Conservation (phyloP, 1,140 invertebrate genomes). For the Tyrophagus putrescentiae region DNA sequence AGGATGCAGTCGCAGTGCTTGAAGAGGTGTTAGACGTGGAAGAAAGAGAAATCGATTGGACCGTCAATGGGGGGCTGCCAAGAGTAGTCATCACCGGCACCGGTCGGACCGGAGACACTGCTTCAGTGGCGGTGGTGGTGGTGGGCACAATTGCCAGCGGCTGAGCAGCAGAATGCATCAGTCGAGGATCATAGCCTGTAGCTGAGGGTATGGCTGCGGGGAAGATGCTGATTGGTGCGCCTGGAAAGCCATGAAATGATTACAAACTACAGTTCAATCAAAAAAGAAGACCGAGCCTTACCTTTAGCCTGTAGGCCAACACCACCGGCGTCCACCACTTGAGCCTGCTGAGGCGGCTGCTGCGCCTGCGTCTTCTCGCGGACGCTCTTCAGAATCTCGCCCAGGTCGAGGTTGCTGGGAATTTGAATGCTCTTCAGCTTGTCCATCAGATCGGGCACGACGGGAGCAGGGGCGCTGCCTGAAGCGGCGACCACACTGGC, state of each 20-base stretch:
- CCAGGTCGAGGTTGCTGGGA: conserved; percentile 6
- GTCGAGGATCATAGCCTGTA: background rate
- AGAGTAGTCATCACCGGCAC: background rate
- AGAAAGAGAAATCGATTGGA: too few relatives aligned
- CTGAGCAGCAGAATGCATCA: background rate
- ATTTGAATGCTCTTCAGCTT: conserved; percentile 16
- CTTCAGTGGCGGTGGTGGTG: background rate
- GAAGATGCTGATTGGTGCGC: background rate
- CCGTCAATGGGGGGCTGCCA: too few relatives aligned
- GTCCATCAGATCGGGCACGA: background rate
- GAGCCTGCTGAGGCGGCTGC: background rate
- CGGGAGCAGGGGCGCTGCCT: background rate
- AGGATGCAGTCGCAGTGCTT: background rate
- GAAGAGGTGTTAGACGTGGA: too few relatives aligned
- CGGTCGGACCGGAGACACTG: background rate
- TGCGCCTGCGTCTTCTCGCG: conserved; percentile 5
- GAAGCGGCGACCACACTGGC: background rate
- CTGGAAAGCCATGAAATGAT: background rate
- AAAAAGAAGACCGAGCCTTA: background rate
- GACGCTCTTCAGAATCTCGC: conserved; percentile 3
- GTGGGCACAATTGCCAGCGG: background rate
- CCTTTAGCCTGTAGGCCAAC: background rate
- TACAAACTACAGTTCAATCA: background rate
- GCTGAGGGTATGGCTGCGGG: background rate
- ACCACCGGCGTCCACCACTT: background rate